Conservation (phyloP, 2,797 vertebrate genomes). For the Microctenopoma steveboyesi region DNA sequence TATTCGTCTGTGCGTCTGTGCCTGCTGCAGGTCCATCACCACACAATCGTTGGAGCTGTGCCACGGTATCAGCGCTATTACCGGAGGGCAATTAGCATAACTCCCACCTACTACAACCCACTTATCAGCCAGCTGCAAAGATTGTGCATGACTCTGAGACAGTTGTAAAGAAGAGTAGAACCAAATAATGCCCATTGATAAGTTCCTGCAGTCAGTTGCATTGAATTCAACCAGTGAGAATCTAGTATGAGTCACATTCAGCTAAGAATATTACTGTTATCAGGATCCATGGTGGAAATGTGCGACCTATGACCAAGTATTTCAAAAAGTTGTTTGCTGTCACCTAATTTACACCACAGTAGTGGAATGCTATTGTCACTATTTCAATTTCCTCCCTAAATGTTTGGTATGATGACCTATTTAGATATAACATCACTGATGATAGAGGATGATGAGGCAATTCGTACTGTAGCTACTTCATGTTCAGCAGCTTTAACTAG, state of each 20-base stretch:
- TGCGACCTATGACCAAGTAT: conserved; percentile 6
- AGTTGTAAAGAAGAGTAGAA: background rate
- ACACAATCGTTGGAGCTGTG: conserved; percentile 11
- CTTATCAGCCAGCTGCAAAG: conserved; percentile 8
- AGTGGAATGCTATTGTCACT: conserved; percentile 33
- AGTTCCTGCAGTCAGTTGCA: background rate
- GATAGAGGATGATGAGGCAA: too few relatives aligned
- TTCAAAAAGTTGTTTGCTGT: conserved; percentile 9
- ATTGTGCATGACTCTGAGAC: conserved; percentile 19
- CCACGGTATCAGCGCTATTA: conserved; percentile 12
- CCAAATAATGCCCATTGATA: background rate
- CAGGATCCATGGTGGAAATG: background rate
- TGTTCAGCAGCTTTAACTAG: background rate
- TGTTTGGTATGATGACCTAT: background rate
- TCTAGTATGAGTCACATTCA: background rate
- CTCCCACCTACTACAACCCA: conserved; percentile 16
- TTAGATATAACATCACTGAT: too few relatives aligned
- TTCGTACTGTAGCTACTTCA: background rate
- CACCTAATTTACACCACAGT: conserved; percentile 4
- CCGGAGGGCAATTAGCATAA: conserved; percentile 23
- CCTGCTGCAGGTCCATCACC: conserved; percentile 36
- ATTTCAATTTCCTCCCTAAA: background rate
- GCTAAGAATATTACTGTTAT: background rate
- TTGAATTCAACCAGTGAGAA: background rate
- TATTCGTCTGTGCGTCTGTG: background rate